Evolutionary conservation across 64 coral and sea anemone genomes (phyloP), one percentile per base, ranked within the genome.

Genomic region (Actinia tenebrosa): DNA sequence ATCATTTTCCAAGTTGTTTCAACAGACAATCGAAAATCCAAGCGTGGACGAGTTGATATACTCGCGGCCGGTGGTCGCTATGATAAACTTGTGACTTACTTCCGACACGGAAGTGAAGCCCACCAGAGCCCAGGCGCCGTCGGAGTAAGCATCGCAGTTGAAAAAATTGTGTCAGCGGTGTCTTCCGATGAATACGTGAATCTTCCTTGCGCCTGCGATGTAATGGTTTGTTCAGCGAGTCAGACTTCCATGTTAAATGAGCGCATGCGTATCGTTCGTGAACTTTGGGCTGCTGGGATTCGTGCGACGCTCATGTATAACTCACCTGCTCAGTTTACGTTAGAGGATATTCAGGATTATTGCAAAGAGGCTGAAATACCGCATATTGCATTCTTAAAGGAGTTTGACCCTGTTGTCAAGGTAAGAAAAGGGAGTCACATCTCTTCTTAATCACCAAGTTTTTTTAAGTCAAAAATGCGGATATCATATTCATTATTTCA

Each of bases 1-100:
- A 71, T 95, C 19, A 84, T 95, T 61, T 99, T 99, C 84, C 97
- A 99, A 86, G 94, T 99, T 84, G 97, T 99, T 13, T 93, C 97
- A 43, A 88, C 82, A 0, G 89, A 99, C 69, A 92, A 90, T 27
- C 93, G 96, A 18, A 98, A 99, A 86, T 87, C 53, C 27, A 99
- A 92, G 37, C 92, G 92, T 19, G 93, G 92, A 37, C 89, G 89
- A 5, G 90, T 95, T n/a, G 97, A 99, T 71, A 99, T 99, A 56
- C 78, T 99, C 3, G 97, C 97, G 16, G 93, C 97, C 25, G 97
- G 97, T 5, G 97, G 97, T 3, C 88, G 97, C 44, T 95, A 99
- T 50, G 97, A 99, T 64, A 95, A 99, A 78, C 85, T 99, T 17
- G 88, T 99, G 45, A 86, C 86, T 26, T 72, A 81, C 23, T 99